Conservation (phyloP, 1,140 invertebrate genomes). For the Drosophila pandora region DNA sequence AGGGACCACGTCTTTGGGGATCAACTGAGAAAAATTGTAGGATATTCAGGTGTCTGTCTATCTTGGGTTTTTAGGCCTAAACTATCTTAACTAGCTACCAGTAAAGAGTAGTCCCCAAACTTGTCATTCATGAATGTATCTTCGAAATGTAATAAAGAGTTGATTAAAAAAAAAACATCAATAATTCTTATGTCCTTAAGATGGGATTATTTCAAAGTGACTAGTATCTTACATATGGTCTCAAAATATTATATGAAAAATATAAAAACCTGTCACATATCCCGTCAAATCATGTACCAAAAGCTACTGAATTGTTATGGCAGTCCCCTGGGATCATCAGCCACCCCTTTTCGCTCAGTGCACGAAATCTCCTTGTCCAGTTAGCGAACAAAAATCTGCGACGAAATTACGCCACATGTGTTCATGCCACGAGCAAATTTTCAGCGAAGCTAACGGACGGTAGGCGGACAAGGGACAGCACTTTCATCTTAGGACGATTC, state of each 20-base stretch:
- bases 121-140: no score
- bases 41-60: background rate
- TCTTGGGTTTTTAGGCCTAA: no score
- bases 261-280: no score
- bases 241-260: no score
- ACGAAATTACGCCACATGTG: constrained; percentile 82
- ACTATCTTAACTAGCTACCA: no score
- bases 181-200: background rate
- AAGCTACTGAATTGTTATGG: no score
- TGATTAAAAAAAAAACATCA: background rate
- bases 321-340: background rate
- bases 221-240: no score
- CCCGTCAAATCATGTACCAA: no score
- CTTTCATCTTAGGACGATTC: constrained; percentile 82
- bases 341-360: constrained; percentile 39
- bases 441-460: constrained; percentile 77
- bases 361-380: constrained; percentile 78
- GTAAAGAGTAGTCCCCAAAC: no score
- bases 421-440: constrained; percentile 82
- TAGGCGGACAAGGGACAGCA: constrained; percentile 76
- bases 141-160: no score
- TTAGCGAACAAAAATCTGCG: constrained; percentile 82
- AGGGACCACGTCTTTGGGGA: background rate
- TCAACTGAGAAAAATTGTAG: background rate
- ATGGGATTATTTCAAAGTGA: no score